Evolutionary conservation across 2,888 invertebrate species (phyloP).

Genomic region (Celastrina argiolus): DNA sequence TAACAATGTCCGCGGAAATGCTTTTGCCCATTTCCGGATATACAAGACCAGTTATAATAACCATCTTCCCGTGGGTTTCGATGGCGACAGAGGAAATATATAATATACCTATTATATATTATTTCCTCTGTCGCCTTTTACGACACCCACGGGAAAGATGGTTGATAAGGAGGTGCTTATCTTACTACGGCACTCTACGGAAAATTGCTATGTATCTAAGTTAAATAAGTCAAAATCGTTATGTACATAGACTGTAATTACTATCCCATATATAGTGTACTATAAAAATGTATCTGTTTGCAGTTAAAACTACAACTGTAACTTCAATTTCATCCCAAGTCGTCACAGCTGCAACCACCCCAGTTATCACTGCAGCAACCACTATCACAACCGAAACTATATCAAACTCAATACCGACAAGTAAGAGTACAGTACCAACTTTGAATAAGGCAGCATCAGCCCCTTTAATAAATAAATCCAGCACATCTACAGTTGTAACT

Average conservation of each 20-base stretch:
- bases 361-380: background rate
- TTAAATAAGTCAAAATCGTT: too few species aligned
- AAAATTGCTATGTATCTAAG: too few species aligned
- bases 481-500: constrained; percentile 25
- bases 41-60: too few species aligned
- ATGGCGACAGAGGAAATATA: too few species aligned
- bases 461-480: background rate
- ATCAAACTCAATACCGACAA: background rate
- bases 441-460: background rate
- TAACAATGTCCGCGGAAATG: too few species aligned
- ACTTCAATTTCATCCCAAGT: background rate
- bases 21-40: too few species aligned
- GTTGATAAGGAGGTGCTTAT: too few species aligned
- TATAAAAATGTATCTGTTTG: background rate
- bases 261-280: background rate
- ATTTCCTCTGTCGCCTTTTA: too few species aligned
- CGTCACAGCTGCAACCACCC: background rate
- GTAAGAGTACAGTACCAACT: background rate
- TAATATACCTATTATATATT: too few species aligned
- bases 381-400: background rate
- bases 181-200: too few species aligned
- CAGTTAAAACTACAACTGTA: background rate
- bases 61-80: too few species aligned
- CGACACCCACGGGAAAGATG: too few species aligned
- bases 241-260: background rate